phyloP scores from a whole-genome alignment of 2,113 vertebrate genomes.

The Grammomys surdaster region DNA sequence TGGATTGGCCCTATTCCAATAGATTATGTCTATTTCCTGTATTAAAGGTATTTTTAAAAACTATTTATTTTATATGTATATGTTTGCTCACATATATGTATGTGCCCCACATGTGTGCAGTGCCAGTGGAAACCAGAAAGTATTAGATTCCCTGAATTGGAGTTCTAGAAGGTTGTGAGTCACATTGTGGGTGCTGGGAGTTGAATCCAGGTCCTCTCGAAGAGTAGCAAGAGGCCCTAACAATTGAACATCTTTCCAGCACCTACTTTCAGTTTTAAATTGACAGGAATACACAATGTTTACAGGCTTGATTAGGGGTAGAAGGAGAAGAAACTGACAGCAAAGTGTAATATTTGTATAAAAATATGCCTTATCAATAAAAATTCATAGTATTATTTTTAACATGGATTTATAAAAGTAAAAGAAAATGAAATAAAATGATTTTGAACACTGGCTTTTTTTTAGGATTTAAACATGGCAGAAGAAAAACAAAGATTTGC shows the following conservation, averaged over 20 bases:
- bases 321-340: neutral
- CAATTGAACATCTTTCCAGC: neutral
- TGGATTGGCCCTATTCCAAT: slow-evolving; percentile 1
- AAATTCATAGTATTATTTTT: neutral
- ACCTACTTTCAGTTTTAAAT: neutral
- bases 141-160: neutral
- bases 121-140: neutral
- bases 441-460: neutral
- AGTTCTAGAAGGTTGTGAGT: neutral
- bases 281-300: neutral
- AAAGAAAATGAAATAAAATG: slow-evolving; percentile 45
- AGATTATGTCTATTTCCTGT: slow-evolving; percentile 36
- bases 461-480: slow-evolving; percentile 64
- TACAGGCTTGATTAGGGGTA: neutral
- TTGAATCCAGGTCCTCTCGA: neutral
- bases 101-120: neutral
- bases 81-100: neutral
- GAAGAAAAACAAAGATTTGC: slow-evolving; percentile 49
- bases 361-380: neutral
- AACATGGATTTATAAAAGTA: slow-evolving; percentile 11
- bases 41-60: neutral
- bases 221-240: neutral
- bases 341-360: neutral
- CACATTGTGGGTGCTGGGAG: neutral
- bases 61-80: neutral